Base-by-base conservation (phyloP, 2,888 invertebrate species). In the Amblyjoppa fuscipennis region DNA sequence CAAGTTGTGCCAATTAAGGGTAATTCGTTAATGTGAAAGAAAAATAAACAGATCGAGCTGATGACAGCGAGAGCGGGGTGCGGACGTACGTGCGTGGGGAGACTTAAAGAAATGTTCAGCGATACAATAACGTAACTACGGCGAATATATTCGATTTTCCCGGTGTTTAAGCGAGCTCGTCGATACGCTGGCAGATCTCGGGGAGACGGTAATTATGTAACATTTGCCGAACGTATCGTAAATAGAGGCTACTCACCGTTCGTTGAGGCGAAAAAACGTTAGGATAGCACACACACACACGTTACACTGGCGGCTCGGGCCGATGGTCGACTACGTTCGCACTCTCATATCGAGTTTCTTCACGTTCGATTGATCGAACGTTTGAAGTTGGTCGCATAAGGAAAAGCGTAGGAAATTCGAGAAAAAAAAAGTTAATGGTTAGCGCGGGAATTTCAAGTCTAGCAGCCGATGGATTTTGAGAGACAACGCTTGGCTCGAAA, bases 171-270 rank as follows among this genome's bases (percentile, higher is more conserved):
- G 77, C 74, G 77, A 77, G 76, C 61, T 34, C 56, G 68, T 59
- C 68, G 49, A 31, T 68, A 70, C 59, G 61, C 64, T 51, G 49
- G 77, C 51, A 51, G 71, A 73, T 49, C 77, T 83, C 66, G 66
- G 69, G 38, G 88, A 83, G 87, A 89, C 68, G 59, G 51, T 88
- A 92, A 93, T 93, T 91, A 92, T 92, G 91, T 91, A 93, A 93
- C 91, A 90, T 89, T 90, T 91, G 89, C 91, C 89, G 90, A 88
- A 91, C 89, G 89, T 89, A 90, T 89, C 83, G 91, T 91, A 92
- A 93, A 93, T 93, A 93, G 92, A 91, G 87, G 86, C 90, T 90
- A 92, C 93, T 93, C 92, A 94, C 93, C 92, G 92, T 92, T 93
- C 91, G 91, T 90, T 92, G 89, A 91, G 90, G 91, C 90, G 92